Evolutionary conservation across 1,140 invertebrate genomes (phyloP).

Genomic region (Triops longicaudatus): DNA sequence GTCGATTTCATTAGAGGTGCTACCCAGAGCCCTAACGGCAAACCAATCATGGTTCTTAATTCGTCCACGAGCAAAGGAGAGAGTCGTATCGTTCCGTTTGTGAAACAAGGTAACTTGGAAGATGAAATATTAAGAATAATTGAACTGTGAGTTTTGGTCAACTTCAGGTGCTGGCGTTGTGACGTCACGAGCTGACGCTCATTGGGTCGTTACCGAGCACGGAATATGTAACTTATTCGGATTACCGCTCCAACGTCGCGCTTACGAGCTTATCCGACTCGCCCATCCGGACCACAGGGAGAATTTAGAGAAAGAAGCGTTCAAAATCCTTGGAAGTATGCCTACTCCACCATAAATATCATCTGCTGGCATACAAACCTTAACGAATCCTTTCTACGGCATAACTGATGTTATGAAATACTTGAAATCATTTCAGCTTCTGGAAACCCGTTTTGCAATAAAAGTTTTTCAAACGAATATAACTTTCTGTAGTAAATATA

Average conservation of each 20-base stretch:
- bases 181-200: slow-evolving; percentile 79
- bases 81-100: slow-evolving; percentile 74
- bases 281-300: slow-evolving; percentile 84
- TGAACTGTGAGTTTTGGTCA: no score
- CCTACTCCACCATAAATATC: neutral
- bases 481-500: no score
- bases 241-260: slow-evolving; percentile 74
- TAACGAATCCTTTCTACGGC: no score
- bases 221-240: slow-evolving; percentile 86
- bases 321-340: neutral
- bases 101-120: slow-evolving; percentile 64
- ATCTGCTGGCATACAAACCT: neutral
- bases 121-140: neutral
- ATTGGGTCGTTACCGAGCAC: slow-evolving; percentile 86
- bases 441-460: no score
- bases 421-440: no score
- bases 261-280: slow-evolving; percentile 78
- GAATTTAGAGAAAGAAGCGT: slow-evolving; percentile 50
- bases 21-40: slow-evolving; percentile 73
- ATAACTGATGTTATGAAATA: no score
- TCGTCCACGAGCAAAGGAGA: slow-evolving; percentile 76
- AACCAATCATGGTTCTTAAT: slow-evolving; percentile 85
- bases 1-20: slow-evolving; percentile 89
- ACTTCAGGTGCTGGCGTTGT: slow-evolving; percentile 79
- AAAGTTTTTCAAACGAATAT: no score